Evolutionary conservation across 1,140 invertebrate species (phyloP).

Genomic region (Dendroctonus ponderosae): DNA sequence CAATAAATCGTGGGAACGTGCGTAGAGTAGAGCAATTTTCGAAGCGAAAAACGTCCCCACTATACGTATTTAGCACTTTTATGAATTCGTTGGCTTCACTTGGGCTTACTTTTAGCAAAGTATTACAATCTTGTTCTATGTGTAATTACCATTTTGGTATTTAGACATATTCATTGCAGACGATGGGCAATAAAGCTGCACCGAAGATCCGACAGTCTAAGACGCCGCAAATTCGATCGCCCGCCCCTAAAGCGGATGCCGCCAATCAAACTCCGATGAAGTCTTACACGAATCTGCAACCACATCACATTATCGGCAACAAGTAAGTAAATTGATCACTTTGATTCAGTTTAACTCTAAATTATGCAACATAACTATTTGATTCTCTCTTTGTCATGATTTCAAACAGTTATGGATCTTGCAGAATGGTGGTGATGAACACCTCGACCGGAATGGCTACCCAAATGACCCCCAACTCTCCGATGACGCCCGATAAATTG

Average conservation of each 20-base stretch:
- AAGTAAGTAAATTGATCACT: too few species aligned
- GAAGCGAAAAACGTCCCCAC: too few species aligned
- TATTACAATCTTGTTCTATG: conserved; percentile 25
- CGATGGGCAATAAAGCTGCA: conserved; percentile 54
- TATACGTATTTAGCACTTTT: too few species aligned
- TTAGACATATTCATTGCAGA: conserved; percentile 40
- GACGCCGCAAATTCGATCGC: conserved; percentile 59
- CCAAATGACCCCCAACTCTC: conserved; percentile 52
- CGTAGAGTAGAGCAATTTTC: too few species aligned
- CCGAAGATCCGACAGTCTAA: conserved; percentile 50
- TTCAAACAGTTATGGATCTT: conserved; percentile 33
- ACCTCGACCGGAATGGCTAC: conserved; percentile 54
- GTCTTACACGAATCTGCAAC: conserved; percentile 49
- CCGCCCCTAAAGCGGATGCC: conserved; percentile 68
- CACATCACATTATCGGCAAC: conserved; percentile 51
- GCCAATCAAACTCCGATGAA: conserved; percentile 67
- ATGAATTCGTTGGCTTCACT: not conserved
- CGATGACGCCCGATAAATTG: conserved; percentile 52
- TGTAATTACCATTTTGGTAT: conserved; percentile 31
- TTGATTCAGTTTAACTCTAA: too few species aligned
- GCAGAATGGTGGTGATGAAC: conserved; percentile 59
- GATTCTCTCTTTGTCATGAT: not conserved
- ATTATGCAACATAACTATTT: too few species aligned
- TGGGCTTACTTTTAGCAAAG: not conserved
- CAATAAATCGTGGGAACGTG: too few species aligned